Evolutionary conservation across 2,797 vertebrate genomes (phyloP).

Genomic region (Acanthiza pusilla): DNA sequence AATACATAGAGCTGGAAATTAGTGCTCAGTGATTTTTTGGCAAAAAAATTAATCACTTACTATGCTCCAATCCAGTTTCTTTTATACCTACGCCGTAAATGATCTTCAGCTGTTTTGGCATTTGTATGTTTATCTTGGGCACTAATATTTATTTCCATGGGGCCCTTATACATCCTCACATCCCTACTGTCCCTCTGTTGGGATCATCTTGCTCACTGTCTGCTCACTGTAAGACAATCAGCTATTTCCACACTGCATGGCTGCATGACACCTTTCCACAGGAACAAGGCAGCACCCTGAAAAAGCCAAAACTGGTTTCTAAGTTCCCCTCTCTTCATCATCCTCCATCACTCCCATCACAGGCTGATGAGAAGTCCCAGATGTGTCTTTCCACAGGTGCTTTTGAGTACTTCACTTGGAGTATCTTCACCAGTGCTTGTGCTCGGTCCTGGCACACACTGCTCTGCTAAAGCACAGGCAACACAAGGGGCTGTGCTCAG

Average conservation of each 20-base stretch:
- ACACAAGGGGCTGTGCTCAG: neutral
- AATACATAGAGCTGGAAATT: neutral
- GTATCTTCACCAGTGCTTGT: neutral
- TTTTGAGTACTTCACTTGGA: neutral
- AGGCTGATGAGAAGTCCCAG: neutral
- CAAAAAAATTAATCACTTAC: neutral
- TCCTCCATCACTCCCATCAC: no score
- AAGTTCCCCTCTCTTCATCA: no score
- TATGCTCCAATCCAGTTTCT: neutral
- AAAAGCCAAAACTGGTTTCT: no score
- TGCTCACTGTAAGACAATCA: neutral
- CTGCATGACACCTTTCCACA: no score
- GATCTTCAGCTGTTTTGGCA: neutral
- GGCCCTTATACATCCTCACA: neutral
- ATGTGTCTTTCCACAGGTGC: neutral
- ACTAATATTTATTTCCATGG: neutral
- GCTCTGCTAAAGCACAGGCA: neutral
- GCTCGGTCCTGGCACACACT: neutral
- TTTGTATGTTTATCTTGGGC: neutral
- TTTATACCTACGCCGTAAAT: neutral
- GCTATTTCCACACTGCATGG: no score
- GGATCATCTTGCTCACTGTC: rapidly evolving
- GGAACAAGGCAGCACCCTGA: no score
- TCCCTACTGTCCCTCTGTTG: neutral
- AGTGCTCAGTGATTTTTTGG: neutral